A percentile compares a stretch with the other conserved stretches of the same genome.
Evolutionary conservation across 2,113 vertebrate genomes (phyloP).

Genomic region (Centropristis striata): DNA sequence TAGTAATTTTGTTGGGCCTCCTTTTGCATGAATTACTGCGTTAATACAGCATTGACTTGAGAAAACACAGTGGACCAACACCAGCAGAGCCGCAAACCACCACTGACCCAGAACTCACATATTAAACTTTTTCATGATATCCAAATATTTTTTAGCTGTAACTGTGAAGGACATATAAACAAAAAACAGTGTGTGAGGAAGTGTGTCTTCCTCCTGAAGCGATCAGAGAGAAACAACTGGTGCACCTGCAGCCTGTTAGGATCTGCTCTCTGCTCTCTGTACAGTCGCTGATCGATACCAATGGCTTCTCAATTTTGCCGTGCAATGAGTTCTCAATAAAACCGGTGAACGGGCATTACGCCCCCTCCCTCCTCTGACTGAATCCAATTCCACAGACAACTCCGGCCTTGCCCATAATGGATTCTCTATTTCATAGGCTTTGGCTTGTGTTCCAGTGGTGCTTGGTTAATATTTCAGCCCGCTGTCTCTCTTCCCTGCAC

Average conservation of each 20-base stretch:
- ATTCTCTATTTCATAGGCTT: slow-evolving; percentile 81
- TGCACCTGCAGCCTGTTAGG: background rate
- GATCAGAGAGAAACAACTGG: slow-evolving; percentile 42
- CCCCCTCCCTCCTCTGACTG: slow-evolving; percentile 46
- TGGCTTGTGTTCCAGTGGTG: slow-evolving; percentile 75
- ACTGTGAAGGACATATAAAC: background rate
- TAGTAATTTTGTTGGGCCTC: no score
- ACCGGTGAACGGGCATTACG: slow-evolving; percentile 60
- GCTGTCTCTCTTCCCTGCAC: slow-evolving; percentile 61
- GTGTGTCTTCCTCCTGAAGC: slow-evolving; percentile 26
- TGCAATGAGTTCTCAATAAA: slow-evolving; percentile 80
- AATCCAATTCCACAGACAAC: slow-evolving; percentile 82
- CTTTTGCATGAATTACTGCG: no score
- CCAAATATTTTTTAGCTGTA: no score
- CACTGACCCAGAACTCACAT: no score
- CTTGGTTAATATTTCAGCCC: slow-evolving; percentile 86
- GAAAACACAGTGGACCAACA: no score
- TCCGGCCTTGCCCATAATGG: slow-evolving; percentile 76
- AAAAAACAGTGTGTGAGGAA: slow-evolving; percentile 17
- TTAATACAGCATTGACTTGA: no score
- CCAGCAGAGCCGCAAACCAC: no score
- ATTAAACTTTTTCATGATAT: no score
- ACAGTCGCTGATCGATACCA: slow-evolving; percentile 76
- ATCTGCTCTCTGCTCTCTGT: slow-evolving; percentile 14
- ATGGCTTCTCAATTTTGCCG: slow-evolving; percentile 80